A percentile compares a stretch with the other conserved stretches of the same genome.
These are phyloP conservation scores for Esox lucius DNA, from an alignment of 2,797 vertebrate species.

Conservation along the genomic window DNA sequence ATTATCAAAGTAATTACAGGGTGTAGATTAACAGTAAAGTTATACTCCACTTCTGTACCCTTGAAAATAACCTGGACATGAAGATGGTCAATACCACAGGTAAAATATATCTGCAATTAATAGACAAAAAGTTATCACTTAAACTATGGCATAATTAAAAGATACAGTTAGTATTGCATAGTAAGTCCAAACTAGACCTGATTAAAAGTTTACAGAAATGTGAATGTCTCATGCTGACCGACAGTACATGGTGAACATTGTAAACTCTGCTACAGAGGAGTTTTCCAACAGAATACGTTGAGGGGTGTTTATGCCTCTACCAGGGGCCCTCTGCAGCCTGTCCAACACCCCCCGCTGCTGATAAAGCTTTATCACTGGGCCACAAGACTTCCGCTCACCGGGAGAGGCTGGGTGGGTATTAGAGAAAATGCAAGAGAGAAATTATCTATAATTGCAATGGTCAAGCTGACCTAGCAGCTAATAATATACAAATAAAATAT, in stretches of 20 bases:
- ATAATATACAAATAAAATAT: too few relatives aligned
- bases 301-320: slow-evolving; percentile 40
- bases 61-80: neutral
- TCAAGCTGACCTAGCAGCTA: too few relatives aligned
- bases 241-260: neutral
- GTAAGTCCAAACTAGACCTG: neutral
- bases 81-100: neutral
- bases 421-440: too few relatives aligned
- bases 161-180: neutral
- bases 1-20: slow-evolving; percentile 24
- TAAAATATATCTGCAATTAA: neutral
- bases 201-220: neutral
- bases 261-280: slow-evolving; percentile 12
- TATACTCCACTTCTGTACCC: slow-evolving; percentile 6
- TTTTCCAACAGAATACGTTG: slow-evolving; percentile 24
- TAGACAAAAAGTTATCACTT: neutral
- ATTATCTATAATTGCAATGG: too few relatives aligned
- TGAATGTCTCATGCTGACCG: neutral
- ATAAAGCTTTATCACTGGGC: slow-evolving; percentile 79
- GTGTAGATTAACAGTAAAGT: slow-evolving; percentile 1
- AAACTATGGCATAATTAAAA: neutral
- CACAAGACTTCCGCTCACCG: slow-evolving; percentile 64
- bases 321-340: slow-evolving; percentile 64
- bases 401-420: slow-evolving; percentile 43
- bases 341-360: slow-evolving; percentile 61